A percentile compares a stretch with the other conserved stretches of the same genome.
These are phyloP conservation scores for Brevimyrus niger DNA, from an alignment of 2,113 vertebrate species.

Conservation along the genomic window DNA sequence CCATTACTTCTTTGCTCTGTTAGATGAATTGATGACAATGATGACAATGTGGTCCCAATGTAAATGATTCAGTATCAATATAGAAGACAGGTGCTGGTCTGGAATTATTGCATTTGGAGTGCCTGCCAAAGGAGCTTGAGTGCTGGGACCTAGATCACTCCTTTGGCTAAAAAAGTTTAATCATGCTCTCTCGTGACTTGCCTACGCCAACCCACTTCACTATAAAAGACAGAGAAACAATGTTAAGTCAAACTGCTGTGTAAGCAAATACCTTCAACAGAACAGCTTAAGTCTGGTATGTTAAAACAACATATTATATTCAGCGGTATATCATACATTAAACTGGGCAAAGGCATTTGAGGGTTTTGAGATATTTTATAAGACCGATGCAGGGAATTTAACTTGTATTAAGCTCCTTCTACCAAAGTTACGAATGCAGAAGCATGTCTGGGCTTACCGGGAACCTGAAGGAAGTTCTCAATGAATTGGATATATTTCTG, in stretches of 20 bases:
- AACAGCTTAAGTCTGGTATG: background rate
- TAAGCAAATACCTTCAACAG: background rate
- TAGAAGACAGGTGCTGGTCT: background rate
- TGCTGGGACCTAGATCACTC: background rate
- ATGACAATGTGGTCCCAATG: background rate
- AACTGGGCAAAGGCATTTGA: background rate
- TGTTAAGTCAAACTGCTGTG: background rate
- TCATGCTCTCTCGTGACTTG: constrained; percentile 66
- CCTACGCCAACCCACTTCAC: constrained; percentile 72
- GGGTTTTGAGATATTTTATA: background rate
- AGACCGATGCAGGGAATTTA: background rate
- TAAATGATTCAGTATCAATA: background rate
- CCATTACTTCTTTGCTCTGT: background rate
- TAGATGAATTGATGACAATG: background rate
- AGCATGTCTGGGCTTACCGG: constrained; percentile 49
- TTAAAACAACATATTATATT: background rate
- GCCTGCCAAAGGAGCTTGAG: too few species aligned
- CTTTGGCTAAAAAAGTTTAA: constrained; percentile 58
- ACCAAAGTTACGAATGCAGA: background rate
- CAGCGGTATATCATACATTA: background rate
- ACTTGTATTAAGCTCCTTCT: background rate
- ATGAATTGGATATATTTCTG: constrained; percentile 64
- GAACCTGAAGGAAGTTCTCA: constrained; percentile 62
- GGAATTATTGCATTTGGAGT: background rate
- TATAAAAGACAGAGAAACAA: constrained; percentile 41